Evolutionary conservation across 2,113 vertebrate species (phyloP).

Genomic region (Ariopsis seemanni): DNA sequence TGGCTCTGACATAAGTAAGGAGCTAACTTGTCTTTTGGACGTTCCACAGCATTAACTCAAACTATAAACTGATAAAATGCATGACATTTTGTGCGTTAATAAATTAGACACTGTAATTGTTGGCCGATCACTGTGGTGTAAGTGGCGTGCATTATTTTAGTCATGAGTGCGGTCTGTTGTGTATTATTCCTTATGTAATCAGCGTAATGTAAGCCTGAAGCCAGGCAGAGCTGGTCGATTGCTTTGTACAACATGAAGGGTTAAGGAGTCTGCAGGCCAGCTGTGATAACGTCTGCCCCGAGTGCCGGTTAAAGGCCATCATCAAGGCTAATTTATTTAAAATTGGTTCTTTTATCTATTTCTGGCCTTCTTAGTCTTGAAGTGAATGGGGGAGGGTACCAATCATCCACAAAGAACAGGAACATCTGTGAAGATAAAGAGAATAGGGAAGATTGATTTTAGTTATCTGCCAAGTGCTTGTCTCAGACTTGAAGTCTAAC

Average conservation of each 20-base stretch:
- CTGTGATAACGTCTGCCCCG: conserved; percentile 6
- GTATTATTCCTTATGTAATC: neutral
- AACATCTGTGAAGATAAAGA: conserved; percentile 29
- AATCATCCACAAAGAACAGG: conserved; percentile 5
- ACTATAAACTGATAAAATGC: neutral
- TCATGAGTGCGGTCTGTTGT: neutral
- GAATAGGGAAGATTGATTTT: neutral
- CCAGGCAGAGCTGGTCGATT: neutral
- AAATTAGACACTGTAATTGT: neutral
- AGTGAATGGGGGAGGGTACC: neutral
- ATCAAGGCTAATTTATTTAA: conserved; percentile 22
- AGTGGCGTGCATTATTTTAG: neutral
- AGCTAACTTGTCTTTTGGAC: neutral
- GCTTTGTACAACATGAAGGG: neutral
- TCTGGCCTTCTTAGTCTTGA: conserved; percentile 6
- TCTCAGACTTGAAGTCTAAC: conserved; percentile 11
- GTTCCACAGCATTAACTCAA: neutral
- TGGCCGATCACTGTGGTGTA: neutral
- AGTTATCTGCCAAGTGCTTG: conserved; percentile 4
- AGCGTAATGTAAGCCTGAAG: neutral
- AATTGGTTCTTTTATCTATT: conserved; percentile 20
- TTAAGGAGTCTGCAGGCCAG: neutral
- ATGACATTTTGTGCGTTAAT: neutral
- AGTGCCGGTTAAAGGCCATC: conserved; percentile 5
- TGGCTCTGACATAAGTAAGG: neutral